Evolutionary conservation across 2,888 invertebrate species (phyloP).

Genomic region (Synergus gifuensis): DNA sequence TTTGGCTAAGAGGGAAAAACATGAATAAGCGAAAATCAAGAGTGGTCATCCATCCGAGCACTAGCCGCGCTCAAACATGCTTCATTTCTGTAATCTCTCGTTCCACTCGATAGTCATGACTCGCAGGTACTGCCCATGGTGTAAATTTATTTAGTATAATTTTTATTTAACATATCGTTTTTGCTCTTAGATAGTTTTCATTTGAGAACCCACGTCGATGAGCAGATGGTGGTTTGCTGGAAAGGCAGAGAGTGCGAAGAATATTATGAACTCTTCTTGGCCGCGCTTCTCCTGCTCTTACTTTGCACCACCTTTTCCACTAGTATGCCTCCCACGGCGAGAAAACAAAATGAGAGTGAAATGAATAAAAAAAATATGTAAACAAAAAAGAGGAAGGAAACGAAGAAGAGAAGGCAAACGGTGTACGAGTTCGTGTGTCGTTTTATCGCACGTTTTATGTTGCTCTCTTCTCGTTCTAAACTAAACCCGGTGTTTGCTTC

Average conservation of each 20-base stretch:
- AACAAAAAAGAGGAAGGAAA: slow-evolving; percentile 57
- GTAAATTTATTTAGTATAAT: neutral
- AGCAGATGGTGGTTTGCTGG: slow-evolving; percentile 15
- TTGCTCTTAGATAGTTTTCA: neutral
- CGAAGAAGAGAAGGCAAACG: slow-evolving; percentile 38
- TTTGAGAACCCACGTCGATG: slow-evolving; percentile 5
- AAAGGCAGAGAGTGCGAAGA: slow-evolving; percentile 49
- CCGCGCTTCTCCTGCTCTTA: slow-evolving; percentile 65
- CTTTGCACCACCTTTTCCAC: slow-evolving; percentile 62
- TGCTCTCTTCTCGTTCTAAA: slow-evolving; percentile 58
- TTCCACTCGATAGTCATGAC: too few relatives aligned
- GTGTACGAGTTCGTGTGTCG: slow-evolving; percentile 51
- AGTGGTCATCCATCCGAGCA: too few relatives aligned
- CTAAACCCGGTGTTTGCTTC: slow-evolving; percentile 60
- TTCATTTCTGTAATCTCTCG: too few relatives aligned
- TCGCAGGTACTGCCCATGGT: too few relatives aligned
- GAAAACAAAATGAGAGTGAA: slow-evolving; percentile 36
- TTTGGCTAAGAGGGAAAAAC: too few relatives aligned
- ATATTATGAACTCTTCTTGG: slow-evolving; percentile 68
- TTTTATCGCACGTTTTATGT: slow-evolving; percentile 74
- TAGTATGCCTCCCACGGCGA: slow-evolving; percentile 33
- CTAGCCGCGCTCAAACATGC: too few relatives aligned
- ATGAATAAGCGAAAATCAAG: too few relatives aligned
- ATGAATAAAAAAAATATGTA: slow-evolving; percentile 34
- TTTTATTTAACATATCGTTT: neutral